phyloP scores from a whole-genome alignment of 2,888 invertebrate species.

The Drosophila acutilabella region DNA sequence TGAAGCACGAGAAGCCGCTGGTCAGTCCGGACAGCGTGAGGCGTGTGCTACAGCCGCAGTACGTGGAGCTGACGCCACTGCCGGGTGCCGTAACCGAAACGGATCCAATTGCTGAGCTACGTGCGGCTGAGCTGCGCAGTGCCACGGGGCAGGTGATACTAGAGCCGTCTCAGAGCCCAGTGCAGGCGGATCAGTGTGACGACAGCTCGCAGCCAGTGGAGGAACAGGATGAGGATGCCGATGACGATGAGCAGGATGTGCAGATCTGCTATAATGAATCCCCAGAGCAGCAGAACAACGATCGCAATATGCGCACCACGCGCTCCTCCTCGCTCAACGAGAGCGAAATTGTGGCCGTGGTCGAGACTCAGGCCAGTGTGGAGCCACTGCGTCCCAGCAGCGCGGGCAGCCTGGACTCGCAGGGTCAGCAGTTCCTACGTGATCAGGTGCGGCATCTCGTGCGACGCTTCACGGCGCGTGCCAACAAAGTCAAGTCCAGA shows the following conservation, averaged over 20 bases:
- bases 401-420: slow-evolving; percentile 82
- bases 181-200: slow-evolving; percentile 59
- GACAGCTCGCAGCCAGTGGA: slow-evolving; percentile 64
- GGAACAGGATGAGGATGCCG: slow-evolving; percentile 71
- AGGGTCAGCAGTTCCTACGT: slow-evolving; percentile 83
- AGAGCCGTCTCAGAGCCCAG: slow-evolving; percentile 6
- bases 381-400: slow-evolving; percentile 75
- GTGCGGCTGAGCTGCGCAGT: slow-evolving; percentile 53
- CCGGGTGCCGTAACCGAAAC: slow-evolving; percentile 67
- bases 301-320: slow-evolving; percentile 73
- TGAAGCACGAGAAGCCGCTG: slow-evolving; percentile 84
- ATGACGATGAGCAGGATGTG: slow-evolving; percentile 81
- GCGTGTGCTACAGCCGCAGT: slow-evolving; percentile 74
- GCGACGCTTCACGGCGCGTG: slow-evolving; percentile 87
- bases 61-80: slow-evolving; percentile 63
- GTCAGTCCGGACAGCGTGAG: slow-evolving; percentile 84
- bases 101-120: slow-evolving; percentile 64
- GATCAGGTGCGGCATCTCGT: slow-evolving; percentile 87
- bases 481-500: slow-evolving; percentile 86
- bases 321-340: slow-evolving; percentile 70
- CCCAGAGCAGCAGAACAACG: slow-evolving; percentile 83
- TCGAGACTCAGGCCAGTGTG: slow-evolving; percentile 42
- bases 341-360: slow-evolving; percentile 77
- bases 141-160: slow-evolving; percentile 67
- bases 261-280: slow-evolving; percentile 83